Evolutionary conservation across 30 jellyfish, hydroid and myxozoan species (phyloP), one percentile per base, ranked within the genome.

Genomic region (Aurelia aurita complex sp. Pacific): DNA sequence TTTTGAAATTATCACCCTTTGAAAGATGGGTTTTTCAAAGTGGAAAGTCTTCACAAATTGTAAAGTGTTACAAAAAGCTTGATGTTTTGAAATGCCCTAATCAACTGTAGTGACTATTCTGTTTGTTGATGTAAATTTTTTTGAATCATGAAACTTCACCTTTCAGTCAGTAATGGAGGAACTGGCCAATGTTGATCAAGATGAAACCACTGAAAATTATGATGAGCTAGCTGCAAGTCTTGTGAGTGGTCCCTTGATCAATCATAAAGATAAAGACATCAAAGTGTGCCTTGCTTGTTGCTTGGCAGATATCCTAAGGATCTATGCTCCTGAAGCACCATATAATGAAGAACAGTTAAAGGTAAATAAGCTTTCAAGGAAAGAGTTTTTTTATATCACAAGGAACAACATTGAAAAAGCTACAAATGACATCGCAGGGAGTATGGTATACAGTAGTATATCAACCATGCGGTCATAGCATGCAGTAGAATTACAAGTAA

Each of bases 281-380:
- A 94, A 86, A 67, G 90, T 88, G 5, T 79, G 76, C 75, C 76
- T 94, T 79, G 98, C 98, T 50, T 84, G 97, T 55, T 94, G 98
- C 74, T 90, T 57, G 78, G 98, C 96, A 18, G 98, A 94, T 57
- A 88, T 94, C 53, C 85, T 94, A 12, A 67, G 98, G 60, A 83
- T 94, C 9, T 94, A 86, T 89, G 96, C 96, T 11, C 98, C 98
- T 1, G 98, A 94, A 60, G 94, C 98, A 42, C 98, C 98, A 0
- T 94, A 82, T 62, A 94, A 94, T 78, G 94, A 87, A 76, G 94
- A 88, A 55, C 97, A 94, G 77, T 80, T 94, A 6, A 94, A 94
- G 94, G 98, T 94, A 86, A 1, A 14, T 67, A 15, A 18, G 75
- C 34, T 19, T 8, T 46, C 65, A 19, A 3, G 38, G 0, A n/a